Base-by-base conservation (phyloP, 2,113 vertebrate genomes). In the Aphelocoma coerulescens region DNA sequence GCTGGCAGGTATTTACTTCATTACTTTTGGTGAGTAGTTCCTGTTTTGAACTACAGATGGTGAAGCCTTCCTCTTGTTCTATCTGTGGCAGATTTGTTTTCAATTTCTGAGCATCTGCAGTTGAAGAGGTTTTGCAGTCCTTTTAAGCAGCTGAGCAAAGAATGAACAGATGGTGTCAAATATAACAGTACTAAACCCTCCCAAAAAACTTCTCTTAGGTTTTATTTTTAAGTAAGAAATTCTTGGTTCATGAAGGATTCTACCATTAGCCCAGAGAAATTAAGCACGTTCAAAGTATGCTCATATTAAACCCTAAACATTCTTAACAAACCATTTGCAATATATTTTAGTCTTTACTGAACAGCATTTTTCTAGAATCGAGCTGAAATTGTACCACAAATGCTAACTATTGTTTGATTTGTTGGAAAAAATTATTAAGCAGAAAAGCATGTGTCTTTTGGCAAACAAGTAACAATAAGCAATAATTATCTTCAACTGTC, bases 21-120 rank as follows among this genome's bases (percentile, higher is more conserved):
- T 89, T 59, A 78, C 43, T 95, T 85, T 62, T 93, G 77, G 84
- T 83, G 84, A 93, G 78, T 66, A 91, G 67, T 14, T 94, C 84
- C 91, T 88, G 74, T 94, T 96, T 89, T 84, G 69, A 91, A 95
- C 84, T 59, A 88, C 0, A 51, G 62, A 88, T 88, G 77, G 68
- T 83, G 59, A 59, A 94, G 81, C 81, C 74, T 80, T 96, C 71
- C 86, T 76, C 92, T 96, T 93, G 96, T 72, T 96, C 93, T 91
- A 95, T 94, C 87, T 95, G 95, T 84, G 54, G 89, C 91, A 95
- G 91, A 96, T 94, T 96, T 94, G 84, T 80, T 96, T 96, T 89
- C 95, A 92, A 65, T 95, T 94, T 94, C 86, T 95, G 55, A 96
- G 95, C 87, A 97, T 95, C 94, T 96, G 92, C 95, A 96, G n/a